A percentile compares a stretch with the other conserved stretches of the same genome.
Evolutionary conservation across 2,888 invertebrate species (phyloP).

Genomic region (Laspeyria flexula): DNA sequence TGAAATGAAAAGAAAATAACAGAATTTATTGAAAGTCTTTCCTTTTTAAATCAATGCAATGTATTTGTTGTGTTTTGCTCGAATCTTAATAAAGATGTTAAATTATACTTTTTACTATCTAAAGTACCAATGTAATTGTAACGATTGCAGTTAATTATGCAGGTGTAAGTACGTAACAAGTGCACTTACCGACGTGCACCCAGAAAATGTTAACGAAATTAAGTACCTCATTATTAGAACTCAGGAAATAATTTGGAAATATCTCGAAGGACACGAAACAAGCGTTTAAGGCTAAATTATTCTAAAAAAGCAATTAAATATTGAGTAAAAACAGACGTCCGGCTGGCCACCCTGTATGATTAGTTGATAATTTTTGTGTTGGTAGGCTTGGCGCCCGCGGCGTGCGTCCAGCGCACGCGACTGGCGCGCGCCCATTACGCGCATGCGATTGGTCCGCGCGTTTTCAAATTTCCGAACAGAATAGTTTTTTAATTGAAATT

Average conservation of each 20-base stretch:
- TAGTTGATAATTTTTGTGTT: constrained; percentile 69
- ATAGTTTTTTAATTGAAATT: constrained; percentile 38
- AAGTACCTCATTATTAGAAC: constrained; percentile 39
- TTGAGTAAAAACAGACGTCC: constrained; percentile 50
- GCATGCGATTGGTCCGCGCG: constrained; percentile 60
- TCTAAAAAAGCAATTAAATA: constrained; percentile 74
- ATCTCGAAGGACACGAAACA: constrained; percentile 47
- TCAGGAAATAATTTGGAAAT: constrained; percentile 47
- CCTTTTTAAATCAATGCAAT: no score
- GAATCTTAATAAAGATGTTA: no score
- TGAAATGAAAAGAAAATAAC: no score
- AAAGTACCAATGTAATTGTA: no score
- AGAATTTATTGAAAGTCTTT: no score
- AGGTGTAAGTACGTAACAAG: neutral
- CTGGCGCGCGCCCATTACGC: constrained; percentile 64
- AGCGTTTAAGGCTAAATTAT: constrained; percentile 67
- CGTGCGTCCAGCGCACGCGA: constrained; percentile 63
- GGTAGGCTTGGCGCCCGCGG: constrained; percentile 65
- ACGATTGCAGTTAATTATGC: neutral
- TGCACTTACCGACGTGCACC: constrained; percentile 23
- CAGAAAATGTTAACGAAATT: constrained; percentile 31
- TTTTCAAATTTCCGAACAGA: constrained; percentile 33
- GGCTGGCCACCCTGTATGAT: constrained; percentile 72
- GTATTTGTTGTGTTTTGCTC: no score
- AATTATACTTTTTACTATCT: no score